Conservation (phyloP, 2,888 invertebrate genomes). For the Microctonus aethiopoides region DNA sequence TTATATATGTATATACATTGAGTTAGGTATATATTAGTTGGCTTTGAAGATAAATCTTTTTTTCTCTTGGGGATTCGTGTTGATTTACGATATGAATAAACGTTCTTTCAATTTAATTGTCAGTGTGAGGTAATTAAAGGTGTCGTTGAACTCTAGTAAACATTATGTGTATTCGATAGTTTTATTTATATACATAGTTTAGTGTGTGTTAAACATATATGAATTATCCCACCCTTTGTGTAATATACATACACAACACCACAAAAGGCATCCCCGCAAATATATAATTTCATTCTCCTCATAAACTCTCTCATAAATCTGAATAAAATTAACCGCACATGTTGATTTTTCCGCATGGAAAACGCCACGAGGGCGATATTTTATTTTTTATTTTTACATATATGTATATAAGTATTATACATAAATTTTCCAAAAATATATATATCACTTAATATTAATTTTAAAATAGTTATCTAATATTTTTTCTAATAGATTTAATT, state of each 20-base stretch:
- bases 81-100: constrained; percentile 29
- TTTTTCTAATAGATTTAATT: no score
- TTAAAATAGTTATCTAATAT: no score
- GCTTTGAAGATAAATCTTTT: neutral
- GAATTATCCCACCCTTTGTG: neutral
- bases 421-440: no score
- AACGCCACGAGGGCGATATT: neutral
- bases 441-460: no score
- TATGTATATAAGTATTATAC: no score
- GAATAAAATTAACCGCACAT: constrained; percentile 58
- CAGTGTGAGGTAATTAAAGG: constrained; percentile 24
- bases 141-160: constrained; percentile 22
- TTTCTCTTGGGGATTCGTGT: constrained; percentile 1
- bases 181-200: neutral
- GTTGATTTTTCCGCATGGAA: constrained; percentile 61
- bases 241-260: neutral
- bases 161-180: neutral
- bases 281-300: constrained; percentile 29
- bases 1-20: neutral
- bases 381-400: neutral
- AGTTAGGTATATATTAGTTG: neutral
- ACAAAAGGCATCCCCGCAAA: constrained; percentile 3
- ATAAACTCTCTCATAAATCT: constrained; percentile 58
- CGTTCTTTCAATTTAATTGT: constrained; percentile 26
- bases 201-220: neutral